phyloP scores from a whole-genome alignment of 1,140 invertebrate genomes.

The Mycetomoellerius zeteki region DNA sequence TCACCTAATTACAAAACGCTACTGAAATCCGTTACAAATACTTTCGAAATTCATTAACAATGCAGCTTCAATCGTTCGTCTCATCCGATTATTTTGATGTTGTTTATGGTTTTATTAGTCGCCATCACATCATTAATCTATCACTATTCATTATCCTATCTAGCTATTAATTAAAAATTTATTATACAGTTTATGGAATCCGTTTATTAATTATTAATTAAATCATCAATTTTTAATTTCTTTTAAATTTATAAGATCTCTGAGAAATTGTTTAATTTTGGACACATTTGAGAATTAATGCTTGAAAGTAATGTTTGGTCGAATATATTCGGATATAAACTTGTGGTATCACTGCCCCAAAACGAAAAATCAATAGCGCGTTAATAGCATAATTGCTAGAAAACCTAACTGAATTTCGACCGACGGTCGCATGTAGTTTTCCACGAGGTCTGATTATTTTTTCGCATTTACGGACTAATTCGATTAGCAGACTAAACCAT shows the following conservation, averaged over 20 bases:
- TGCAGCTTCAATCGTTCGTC: conserved; percentile 61
- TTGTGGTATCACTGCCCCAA: conserved; percentile 31
- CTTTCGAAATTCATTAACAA: conserved; percentile 66
- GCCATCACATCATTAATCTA: neutral
- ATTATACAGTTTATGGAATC: conserved; percentile 2
- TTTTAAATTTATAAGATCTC: neutral
- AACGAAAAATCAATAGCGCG: conserved; percentile 52
- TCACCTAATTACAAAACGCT: conserved; percentile 64
- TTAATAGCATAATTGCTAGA: conserved; percentile 33
- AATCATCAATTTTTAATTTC: neutral
- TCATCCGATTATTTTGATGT: conserved; percentile 61
- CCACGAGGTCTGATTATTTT: conserved; percentile 35
- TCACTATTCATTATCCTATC: neutral
- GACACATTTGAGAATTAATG: neutral
- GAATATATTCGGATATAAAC: conserved; percentile 1
- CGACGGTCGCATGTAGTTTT: conserved; percentile 34
- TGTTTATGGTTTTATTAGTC: conserved; percentile 21
- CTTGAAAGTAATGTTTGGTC: neutral
- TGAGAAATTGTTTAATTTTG: neutral
- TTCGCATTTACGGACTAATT: conserved; percentile 56
- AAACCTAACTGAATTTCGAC: conserved; percentile 9
- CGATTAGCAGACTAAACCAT: conserved; percentile 40
- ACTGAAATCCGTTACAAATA: conserved; percentile 16
- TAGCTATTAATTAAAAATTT: neutral
- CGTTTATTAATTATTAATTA: neutral